Evolutionary conservation across 2,888 invertebrate genomes (phyloP).

Genomic region (Hipparchia semele): DNA sequence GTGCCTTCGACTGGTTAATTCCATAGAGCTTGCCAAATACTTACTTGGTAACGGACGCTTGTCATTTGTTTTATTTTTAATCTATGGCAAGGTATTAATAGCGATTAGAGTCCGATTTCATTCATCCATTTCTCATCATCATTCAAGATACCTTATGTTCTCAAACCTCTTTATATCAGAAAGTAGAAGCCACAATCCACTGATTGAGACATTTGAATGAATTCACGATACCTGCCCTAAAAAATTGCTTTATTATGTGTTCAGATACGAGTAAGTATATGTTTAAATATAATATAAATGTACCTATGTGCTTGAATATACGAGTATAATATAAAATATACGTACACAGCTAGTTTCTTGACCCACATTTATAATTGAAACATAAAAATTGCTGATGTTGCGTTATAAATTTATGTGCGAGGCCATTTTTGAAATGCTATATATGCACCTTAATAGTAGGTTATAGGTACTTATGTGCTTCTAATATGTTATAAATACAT

Average conservation of each 20-base stretch:
- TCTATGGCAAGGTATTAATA: no score
- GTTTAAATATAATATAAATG: no score
- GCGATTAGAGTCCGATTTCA: no score
- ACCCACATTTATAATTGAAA: slow-evolving; percentile 53
- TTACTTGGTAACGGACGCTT: no score
- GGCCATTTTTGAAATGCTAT: slow-evolving; percentile 46
- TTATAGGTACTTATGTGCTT: neutral
- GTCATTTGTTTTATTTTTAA: no score
- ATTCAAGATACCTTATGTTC: no score
- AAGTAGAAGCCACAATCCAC: neutral
- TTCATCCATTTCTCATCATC: no score
- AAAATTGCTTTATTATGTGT: slow-evolving; percentile 19
- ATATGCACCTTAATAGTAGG: slow-evolving; percentile 24
- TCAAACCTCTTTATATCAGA: neutral
- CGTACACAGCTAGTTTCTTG: slow-evolving; percentile 43
- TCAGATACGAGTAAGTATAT: neutral
- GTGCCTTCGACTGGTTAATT: no score
- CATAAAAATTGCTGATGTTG: slow-evolving; percentile 51
- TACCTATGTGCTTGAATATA: no score
- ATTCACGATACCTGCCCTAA: slow-evolving; percentile 16
- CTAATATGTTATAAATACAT: neutral
- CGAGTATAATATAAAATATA: no score
- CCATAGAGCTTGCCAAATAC: no score
- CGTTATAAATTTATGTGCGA: slow-evolving; percentile 51
- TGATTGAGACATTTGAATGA: neutral